Percentiles rank a stretch among this genome's conserved stretches.
Evolutionary conservation across 2,888 invertebrate genomes (phyloP).

Genomic region (Ophion ellenae): DNA sequence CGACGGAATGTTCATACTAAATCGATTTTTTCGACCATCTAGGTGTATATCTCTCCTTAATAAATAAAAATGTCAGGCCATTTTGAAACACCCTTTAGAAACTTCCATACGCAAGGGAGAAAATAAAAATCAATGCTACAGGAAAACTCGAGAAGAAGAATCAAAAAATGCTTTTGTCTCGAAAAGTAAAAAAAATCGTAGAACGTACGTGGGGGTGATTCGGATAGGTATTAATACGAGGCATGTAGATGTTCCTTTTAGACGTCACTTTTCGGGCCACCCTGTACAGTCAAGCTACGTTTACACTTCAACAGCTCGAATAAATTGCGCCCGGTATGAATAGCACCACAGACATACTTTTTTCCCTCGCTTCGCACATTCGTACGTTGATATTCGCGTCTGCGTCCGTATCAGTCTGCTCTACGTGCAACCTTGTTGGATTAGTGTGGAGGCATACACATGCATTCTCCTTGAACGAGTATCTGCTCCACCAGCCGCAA

Average conservation of each 20-base stretch:
- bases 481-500: constrained; percentile 59
- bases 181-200: neutral
- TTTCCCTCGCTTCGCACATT: constrained; percentile 30
- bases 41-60: too few species aligned
- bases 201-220: neutral
- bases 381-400: neutral
- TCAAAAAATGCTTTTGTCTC: neutral
- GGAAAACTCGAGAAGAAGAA: too few species aligned
- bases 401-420: neutral
- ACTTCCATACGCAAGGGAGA: too few species aligned
- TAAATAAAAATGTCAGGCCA: too few species aligned
- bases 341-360: constrained; percentile 44
- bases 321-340: constrained; percentile 49
- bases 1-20: too few species aligned
- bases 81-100: too few species aligned
- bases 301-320: constrained; percentile 55
- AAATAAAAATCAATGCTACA: too few species aligned
- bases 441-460: constrained; percentile 21
- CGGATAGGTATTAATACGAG: neutral
- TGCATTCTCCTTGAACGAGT: constrained; percentile 64
- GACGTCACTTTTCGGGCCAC: neutral
- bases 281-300: constrained; percentile 37
- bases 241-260: neutral
- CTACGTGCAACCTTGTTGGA: constrained; percentile 47
- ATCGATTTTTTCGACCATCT: too few species aligned